Conservation (phyloP, 1,140 invertebrate species). For the Dendrolimus punctatus region DNA sequence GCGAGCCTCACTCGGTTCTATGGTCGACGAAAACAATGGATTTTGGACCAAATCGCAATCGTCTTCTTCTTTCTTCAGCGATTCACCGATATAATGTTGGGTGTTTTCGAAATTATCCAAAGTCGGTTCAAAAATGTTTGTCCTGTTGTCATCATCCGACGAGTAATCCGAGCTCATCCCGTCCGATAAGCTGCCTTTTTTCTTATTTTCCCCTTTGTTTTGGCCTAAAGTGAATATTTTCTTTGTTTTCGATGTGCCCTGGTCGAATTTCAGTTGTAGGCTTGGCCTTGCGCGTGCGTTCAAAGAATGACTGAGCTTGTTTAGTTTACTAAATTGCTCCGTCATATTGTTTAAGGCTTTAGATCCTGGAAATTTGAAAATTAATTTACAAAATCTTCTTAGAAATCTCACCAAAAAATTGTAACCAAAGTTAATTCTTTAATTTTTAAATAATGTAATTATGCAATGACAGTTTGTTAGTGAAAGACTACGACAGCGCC, state of each 20-base stretch:
- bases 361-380: constrained; percentile 59
- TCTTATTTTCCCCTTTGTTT: constrained; percentile 48
- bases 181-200: constrained; percentile 63
- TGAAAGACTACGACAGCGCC: no score
- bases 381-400: background rate
- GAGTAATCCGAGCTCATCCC: constrained; percentile 68
- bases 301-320: constrained; percentile 80
- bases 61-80: constrained; percentile 43
- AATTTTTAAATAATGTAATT: no score
- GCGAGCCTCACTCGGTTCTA: constrained; percentile 47
- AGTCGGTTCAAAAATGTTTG: constrained; percentile 69
- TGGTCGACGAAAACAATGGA: constrained; percentile 65
- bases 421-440: background rate
- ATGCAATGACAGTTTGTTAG: no score
- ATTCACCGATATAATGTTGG: constrained; percentile 62
- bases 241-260: constrained; percentile 48
- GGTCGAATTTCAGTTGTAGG: constrained; percentile 55
- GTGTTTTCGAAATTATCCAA: constrained; percentile 68
- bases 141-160: constrained; percentile 65
- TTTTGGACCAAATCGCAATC: constrained; percentile 63
- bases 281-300: constrained; percentile 68
- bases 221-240: constrained; percentile 70
- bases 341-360: constrained; percentile 89
- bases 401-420: background rate
- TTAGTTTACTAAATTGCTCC: constrained; percentile 87